Base-by-base conservation (phyloP, 2,888 invertebrate genomes). In the Congeria kusceri region DNA sequence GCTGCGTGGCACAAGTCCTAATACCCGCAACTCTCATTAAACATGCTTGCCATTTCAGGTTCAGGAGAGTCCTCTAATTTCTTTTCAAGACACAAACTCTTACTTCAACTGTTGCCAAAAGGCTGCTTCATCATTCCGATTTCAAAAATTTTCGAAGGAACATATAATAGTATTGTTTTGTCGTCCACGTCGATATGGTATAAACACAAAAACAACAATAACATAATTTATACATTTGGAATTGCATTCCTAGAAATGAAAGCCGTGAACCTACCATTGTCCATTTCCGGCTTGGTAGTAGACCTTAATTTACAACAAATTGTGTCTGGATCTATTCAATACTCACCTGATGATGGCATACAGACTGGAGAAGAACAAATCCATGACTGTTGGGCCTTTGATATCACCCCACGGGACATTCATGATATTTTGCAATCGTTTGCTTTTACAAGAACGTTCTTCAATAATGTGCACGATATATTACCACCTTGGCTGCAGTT, bases 401-500 rank as follows among this genome's bases (percentile, higher is more conserved):
- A 59, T n/a, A 61, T 77, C n/a, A 68, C 61, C 4, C 29, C 75
- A 39, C 25, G 44, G 1, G 77, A 81, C 20, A 68, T 77, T 61
- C 68, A 62, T 49, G 72, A 81, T 28, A 77, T 81, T 32, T 49
- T 81, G 29, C 61, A 56, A 3, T 56, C 74, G 3, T 61, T 58
- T 27, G 77, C 81, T 3, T 81, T 81, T 62, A 29, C 69, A 18
- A 72, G 44, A 20, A 67, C 75, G 9, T 44, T 75, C n/a, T 46
- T 81, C 13, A 39, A 46, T 18, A 29, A 44, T 18, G 13, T 81
- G 3, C 23, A 61, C 13, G 44, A 53, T 7, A 57, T 58, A 4
- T 61, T 81, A 13, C 81, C 81, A 1, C 28, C 67, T 11, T 81
- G 74, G 75, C 59, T 75, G 11, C 56, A 57, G 20, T 69, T 81